These are phyloP conservation scores for Apodemia hepburni DNA, from an alignment of 2,888 invertebrate species.

Conservation along the genomic window DNA sequence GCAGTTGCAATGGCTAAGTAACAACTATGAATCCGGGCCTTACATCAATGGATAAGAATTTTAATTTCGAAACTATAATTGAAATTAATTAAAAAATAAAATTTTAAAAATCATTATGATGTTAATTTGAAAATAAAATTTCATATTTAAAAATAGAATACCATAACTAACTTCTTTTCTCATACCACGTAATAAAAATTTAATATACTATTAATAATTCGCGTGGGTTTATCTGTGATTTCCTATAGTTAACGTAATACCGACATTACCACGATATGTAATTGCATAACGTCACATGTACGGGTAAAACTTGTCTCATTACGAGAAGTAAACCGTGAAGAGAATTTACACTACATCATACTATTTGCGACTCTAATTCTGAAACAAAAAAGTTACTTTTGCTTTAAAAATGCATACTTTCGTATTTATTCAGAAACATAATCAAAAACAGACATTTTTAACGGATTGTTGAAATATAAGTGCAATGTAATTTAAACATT, in stretches of 20 bases:
- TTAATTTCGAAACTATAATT: too few species aligned
- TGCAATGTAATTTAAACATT: constrained; percentile 17
- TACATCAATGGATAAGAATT: too few species aligned
- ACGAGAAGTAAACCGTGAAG: constrained; percentile 34
- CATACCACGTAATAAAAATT: neutral
- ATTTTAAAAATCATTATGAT: too few species aligned
- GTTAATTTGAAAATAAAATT: neutral
- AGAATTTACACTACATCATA: constrained; percentile 19
- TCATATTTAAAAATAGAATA: neutral
- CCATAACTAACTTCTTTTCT: neutral
- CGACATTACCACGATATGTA: neutral
- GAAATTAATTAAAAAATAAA: too few species aligned
- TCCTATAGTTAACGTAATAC: constrained; percentile 15
- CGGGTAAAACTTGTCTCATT: constrained; percentile 36
- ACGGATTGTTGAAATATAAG: constrained; percentile 11
- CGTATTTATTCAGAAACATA: constrained; percentile 5
- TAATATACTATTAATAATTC: neutral
- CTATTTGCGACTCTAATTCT: neutral
- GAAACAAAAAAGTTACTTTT: neutral
- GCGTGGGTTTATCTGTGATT: constrained; percentile 7
- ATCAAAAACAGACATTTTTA: constrained; percentile 13
- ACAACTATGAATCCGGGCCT: too few species aligned
- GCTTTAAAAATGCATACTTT: neutral
- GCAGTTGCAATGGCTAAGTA: too few species aligned
- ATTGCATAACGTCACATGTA: constrained; percentile 38